phyloP scores from a whole-genome alignment of 2,797 vertebrate species.

The Cuculus canorus region DNA sequence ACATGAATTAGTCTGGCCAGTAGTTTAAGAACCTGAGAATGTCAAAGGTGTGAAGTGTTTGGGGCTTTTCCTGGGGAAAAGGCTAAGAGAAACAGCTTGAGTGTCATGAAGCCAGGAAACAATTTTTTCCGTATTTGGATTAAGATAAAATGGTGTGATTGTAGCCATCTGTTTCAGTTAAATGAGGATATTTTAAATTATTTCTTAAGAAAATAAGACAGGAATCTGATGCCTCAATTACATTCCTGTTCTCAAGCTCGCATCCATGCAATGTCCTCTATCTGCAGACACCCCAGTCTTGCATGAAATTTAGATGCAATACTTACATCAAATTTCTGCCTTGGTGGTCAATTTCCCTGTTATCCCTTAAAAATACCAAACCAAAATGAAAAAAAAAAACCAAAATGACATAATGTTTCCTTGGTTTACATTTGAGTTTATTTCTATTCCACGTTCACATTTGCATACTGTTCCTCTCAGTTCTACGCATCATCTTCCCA shows the following conservation, averaged over 20 bases:
- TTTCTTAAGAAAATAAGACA: conserved; percentile 30
- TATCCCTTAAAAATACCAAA: neutral
- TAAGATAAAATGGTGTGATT: conserved; percentile 58
- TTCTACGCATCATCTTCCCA: neutral
- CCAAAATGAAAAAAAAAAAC: too few relatives aligned
- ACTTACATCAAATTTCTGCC: neutral
- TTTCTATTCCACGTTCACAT: neutral
- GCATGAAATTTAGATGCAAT: neutral
- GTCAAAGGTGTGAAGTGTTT: conserved; percentile 32
- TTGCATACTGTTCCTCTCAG: neutral
- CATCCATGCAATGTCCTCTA: neutral
- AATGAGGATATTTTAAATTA: conserved; percentile 43
- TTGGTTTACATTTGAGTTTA: neutral
- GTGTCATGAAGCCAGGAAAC: conserved; percentile 20
- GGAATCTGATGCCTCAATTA: neutral
- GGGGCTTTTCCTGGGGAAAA: conserved; percentile 31
- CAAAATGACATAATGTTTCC: too few relatives aligned
- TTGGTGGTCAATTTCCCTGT: neutral
- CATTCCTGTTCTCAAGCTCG: neutral
- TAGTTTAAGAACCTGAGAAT: neutral
- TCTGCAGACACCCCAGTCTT: neutral
- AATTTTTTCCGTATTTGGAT: conserved; percentile 36
- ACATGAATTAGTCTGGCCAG: neutral
- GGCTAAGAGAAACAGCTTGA: conserved; percentile 47
- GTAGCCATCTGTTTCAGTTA: conserved; percentile 61